Conservation (phyloP, 1,140 invertebrate species). For the Saxidomus purpurata region DNA sequence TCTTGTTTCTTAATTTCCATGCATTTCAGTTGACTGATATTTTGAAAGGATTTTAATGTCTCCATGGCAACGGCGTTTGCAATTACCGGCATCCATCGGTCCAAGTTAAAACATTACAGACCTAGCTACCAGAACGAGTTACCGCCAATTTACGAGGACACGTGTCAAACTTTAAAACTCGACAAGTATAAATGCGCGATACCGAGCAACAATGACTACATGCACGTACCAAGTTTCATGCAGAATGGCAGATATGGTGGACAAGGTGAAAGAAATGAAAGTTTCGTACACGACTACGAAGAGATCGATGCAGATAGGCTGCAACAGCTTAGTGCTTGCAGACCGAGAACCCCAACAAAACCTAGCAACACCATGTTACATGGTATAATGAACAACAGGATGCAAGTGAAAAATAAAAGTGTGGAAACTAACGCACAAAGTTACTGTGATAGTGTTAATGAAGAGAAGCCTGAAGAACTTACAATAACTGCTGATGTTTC, state of each 20-base stretch:
- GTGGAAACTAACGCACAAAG: not conserved
- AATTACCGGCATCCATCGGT: conserved; percentile 16
- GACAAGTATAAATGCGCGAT: not conserved
- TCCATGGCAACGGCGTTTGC: conserved; percentile 41
- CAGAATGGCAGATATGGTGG: not conserved
- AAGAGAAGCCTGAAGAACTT: not conserved
- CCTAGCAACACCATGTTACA: not conserved
- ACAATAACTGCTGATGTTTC: not conserved
- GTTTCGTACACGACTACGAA: not conserved
- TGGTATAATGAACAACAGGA: conserved; percentile 11
- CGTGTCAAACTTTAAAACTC: too few species aligned
- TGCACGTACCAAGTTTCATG: not conserved
- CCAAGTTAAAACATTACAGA: conserved; percentile 18
- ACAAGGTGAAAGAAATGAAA: not conserved
- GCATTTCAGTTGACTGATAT: not conserved
- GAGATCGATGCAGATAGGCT: not conserved
- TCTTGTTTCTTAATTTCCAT: too few species aligned
- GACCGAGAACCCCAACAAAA: not conserved
- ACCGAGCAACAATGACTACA: not conserved
- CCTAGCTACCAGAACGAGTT: conserved; percentile 13
- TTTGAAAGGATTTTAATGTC: not conserved
- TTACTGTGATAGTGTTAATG: not conserved
- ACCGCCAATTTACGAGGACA: conserved; percentile 32
- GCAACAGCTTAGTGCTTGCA: not conserved
- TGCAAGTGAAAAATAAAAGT: not conserved